A percentile compares a stretch with the other conserved stretches of the same genome.
Evolutionary conservation across 2,113 vertebrate species (phyloP).

Genomic region (Cranoglanis bouderius): DNA sequence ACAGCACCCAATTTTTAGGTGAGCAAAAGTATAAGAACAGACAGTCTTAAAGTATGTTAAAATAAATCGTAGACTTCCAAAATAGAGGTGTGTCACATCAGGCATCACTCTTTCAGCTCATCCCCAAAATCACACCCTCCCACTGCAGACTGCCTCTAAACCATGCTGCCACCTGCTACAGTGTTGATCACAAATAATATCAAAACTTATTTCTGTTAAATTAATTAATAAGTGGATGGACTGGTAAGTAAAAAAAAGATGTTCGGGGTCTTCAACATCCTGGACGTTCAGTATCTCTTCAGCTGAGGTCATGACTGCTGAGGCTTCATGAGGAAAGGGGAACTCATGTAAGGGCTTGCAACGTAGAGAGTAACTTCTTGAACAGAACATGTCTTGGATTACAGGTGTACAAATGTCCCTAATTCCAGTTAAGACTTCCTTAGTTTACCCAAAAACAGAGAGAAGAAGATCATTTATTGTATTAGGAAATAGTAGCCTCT

Average conservation of each 20-base stretch:
- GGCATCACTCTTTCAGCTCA: too few relatives aligned
- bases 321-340: neutral
- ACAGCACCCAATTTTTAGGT: too few relatives aligned
- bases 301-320: neutral
- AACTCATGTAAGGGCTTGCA: neutral
- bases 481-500: neutral
- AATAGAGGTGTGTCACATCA: too few relatives aligned
- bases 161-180: neutral
- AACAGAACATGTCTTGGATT: neutral
- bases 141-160: neutral
- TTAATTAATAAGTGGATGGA: neutral
- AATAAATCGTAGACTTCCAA: too few relatives aligned
- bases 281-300: neutral
- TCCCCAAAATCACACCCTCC: neutral
- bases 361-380: neutral
- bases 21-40: too few relatives aligned
- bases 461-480: neutral
- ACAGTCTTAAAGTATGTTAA: too few relatives aligned
- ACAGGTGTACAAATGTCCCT: neutral
- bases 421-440: neutral
- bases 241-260: neutral
- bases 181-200: neutral
- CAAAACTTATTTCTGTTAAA: neutral
- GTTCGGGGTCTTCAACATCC: neutral
- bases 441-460: neutral